Evolutionary conservation across 2,113 vertebrate species (phyloP), one percentile per base, ranked within the genome.

Genomic region (Myotis davidii): DNA sequence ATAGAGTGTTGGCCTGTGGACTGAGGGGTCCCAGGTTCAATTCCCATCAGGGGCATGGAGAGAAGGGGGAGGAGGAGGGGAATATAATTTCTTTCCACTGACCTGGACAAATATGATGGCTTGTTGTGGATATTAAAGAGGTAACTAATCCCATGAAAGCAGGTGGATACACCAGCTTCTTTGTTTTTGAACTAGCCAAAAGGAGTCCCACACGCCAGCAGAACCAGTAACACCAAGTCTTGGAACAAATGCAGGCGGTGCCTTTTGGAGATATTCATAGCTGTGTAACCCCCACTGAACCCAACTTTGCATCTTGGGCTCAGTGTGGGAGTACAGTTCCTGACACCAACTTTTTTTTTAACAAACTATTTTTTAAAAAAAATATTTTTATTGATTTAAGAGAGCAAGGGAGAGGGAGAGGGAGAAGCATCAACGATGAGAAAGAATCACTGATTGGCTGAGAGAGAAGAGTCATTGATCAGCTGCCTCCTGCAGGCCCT

Each of bases 121-220:
- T 90, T 99, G 99, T 93, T 99, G 99, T 85, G 99, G 99, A 97
- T 99, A 99, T 97, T 99, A 99, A 97, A 99, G 93, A 94, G 45
- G 98, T 98, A 77, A 98, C 98, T 32, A 99, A 96, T 82, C 98
- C 98, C 99, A 99, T 98, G 84, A 99, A 98, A 39, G 98, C 98
- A 14, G 97, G 88, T 0, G 99, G 99, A 96, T 99, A 99, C 17
- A 99, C 65, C 59, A 99, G 54, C 48, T 98, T 99, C 98, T 99
- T 99, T 95, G 99, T 95, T 97, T 98, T 99, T 95, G 99, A 99
- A 76, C 99, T 99, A 93, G 99, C 99, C 87, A 99, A 97, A 94
- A 99, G 99, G 59, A 99, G 98, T 61, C 99, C 99, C 96, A 99
- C 95, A 99, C 97, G 79, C 99, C 99, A 54, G 99, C 99, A 97